Conservation (phyloP, 2,113 vertebrate genomes). For the Protobothrops flavoviridis region DNA sequence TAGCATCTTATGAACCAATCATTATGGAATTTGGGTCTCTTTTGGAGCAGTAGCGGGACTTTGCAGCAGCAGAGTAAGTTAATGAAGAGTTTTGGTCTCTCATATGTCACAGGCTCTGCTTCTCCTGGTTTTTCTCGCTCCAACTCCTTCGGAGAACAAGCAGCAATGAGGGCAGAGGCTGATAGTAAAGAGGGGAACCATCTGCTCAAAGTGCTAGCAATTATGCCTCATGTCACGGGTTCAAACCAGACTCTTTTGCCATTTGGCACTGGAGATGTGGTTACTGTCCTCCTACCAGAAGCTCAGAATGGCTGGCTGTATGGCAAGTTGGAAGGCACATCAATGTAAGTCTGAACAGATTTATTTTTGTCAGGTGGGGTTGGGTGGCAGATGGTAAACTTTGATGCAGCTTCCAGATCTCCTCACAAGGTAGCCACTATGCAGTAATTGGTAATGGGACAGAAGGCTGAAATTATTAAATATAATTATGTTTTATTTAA, state of each 20-base stretch:
- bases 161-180: conserved; percentile 56
- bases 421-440: background rate
- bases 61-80: background rate
- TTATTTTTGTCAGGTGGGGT: too few species aligned
- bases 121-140: conserved; percentile 72
- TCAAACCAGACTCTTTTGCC: conserved; percentile 81
- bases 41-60: background rate
- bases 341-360: conserved; percentile 72
- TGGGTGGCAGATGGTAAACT: background rate
- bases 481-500: background rate
- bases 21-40: background rate
- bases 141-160: conserved; percentile 83
- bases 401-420: background rate
- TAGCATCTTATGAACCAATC: background rate
- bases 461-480: background rate
- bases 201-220: conserved; percentile 73
- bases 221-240: conserved; percentile 76
- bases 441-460: background rate
- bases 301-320: conserved; percentile 91
- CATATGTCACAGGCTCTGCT: conserved; percentile 61
- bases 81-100: background rate
- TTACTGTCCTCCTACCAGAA: conserved; percentile 75
- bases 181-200: conserved; percentile 23
- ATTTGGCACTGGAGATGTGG: conserved; percentile 76
- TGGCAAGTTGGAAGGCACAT: conserved; percentile 75